Percentiles rank a stretch among this genome's conserved stretches.
Conservation (phyloP, 2,113 vertebrate species). For the Morone saxatilis region DNA sequence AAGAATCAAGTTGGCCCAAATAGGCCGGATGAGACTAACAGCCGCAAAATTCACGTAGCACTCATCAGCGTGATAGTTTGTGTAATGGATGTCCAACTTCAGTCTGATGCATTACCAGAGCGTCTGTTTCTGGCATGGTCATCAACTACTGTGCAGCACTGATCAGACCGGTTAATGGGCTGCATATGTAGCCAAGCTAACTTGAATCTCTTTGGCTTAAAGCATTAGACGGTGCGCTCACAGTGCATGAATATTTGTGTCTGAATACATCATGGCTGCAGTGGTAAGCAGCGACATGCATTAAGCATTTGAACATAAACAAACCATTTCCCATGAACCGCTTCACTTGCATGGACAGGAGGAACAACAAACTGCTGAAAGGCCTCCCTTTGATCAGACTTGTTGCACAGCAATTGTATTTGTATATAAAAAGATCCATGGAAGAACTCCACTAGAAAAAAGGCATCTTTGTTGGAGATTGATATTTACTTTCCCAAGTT, state of each 20-base stretch:
- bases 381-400: not conserved
- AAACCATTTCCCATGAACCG: slow-evolving; percentile 5
- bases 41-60: slow-evolving; percentile 8
- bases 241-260: not conserved
- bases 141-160: slow-evolving; percentile 33
- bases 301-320: slow-evolving; percentile 16
- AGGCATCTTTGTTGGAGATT: not conserved
- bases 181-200: slow-evolving; percentile 23
- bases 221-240: not conserved
- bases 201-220: not conserved
- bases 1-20: slow-evolving; percentile 20
- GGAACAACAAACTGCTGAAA: slow-evolving; percentile 11
- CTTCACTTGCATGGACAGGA: slow-evolving; percentile 12
- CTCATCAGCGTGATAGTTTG: not conserved
- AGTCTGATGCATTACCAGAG: slow-evolving; percentile 30
- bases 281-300: not conserved
- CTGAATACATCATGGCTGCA: not conserved
- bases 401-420: not conserved
- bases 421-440: not conserved
- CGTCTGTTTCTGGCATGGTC: slow-evolving; percentile 6
- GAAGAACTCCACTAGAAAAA: not conserved
- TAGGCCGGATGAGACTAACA: slow-evolving; percentile 21
- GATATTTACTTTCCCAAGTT: not conserved
- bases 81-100: slow-evolving; percentile 20
- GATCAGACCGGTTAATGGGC: slow-evolving; percentile 25